Percentiles rank a stretch among this genome's conserved stretches.
Evolutionary conservation across 2,888 invertebrate genomes (phyloP).

Genomic region (Eilema griseolum): DNA sequence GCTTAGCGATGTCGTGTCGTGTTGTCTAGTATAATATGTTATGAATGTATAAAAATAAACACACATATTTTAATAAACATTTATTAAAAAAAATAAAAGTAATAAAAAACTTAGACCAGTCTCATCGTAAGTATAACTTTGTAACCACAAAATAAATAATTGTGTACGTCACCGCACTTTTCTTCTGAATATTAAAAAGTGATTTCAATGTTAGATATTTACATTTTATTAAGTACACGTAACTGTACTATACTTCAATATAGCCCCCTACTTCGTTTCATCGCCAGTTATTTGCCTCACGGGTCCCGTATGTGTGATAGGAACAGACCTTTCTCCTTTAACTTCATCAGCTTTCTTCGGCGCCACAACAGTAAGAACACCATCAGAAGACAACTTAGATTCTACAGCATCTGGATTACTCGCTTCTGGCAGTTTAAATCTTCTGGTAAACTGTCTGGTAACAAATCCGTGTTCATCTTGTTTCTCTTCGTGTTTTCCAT

Average conservation of each 20-base stretch:
- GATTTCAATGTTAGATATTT: not conserved
- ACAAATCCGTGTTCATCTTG: constrained; percentile 91
- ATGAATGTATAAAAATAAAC: not conserved
- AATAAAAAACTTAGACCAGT: not conserved
- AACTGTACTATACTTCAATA: not conserved
- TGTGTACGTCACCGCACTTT: not conserved
- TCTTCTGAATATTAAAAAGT: not conserved
- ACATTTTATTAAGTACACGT: not conserved
- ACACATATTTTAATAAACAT: not conserved
- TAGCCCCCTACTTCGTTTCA: constrained; percentile 32
- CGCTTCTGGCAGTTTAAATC: constrained; percentile 91
- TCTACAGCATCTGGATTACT: constrained; percentile 90
- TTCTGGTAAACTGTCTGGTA: constrained; percentile 90
- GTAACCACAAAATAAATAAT: not conserved
- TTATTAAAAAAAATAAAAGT: not conserved
- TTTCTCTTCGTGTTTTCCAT: constrained; percentile 93
- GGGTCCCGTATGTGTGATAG: constrained; percentile 87
- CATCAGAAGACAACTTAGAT: constrained; percentile 92
- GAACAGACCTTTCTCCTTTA: constrained; percentile 83
- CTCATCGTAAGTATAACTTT: not conserved
- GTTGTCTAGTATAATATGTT: not conserved
- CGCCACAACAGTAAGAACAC: constrained; percentile 90
- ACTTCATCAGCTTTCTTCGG: constrained; percentile 75
- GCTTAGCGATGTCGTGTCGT: not conserved
- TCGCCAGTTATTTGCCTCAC: constrained; percentile 72